Percentiles rank a stretch among this genome's conserved stretches.
phyloP scores from a whole-genome alignment of 2,888 invertebrate species.

The Cheilosia soror region DNA sequence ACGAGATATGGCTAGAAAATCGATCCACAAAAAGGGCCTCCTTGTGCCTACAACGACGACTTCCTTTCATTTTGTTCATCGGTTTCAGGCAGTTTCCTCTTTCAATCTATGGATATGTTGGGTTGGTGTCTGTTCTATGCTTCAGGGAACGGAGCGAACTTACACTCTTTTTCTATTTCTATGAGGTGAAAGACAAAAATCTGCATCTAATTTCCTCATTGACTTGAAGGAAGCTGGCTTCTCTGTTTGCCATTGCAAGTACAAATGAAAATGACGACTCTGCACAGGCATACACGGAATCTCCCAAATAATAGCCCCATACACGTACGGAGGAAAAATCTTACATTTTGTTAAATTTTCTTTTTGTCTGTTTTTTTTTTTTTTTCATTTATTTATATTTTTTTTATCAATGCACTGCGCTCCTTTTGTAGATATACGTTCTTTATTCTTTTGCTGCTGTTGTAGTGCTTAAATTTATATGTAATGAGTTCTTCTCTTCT shows the following conservation, averaged over 20 bases:
- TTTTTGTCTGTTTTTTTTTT: background rate
- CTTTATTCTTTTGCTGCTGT: background rate
- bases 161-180: background rate
- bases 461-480: slow-evolving; percentile 42
- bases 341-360: slow-evolving; percentile 33
- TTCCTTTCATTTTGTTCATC: background rate
- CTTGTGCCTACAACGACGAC: slow-evolving; percentile 5
- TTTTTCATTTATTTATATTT: slow-evolving; percentile 21
- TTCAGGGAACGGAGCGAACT: background rate
- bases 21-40: slow-evolving; percentile 34
- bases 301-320: background rate
- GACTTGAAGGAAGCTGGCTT: slow-evolving; percentile 21
- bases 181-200: slow-evolving; percentile 19
- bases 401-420: background rate
- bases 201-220: slow-evolving; percentile 35
- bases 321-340: slow-evolving; percentile 9
- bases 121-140: background rate
- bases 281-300: background rate
- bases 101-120: background rate
- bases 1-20: slow-evolving; percentile 39
- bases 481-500: slow-evolving; percentile 39
- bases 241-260: background rate
- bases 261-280: background rate
- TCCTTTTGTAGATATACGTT: background rate
- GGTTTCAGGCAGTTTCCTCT: slow-evolving; percentile 25